Evolutionary conservation across 2,888 invertebrate species (phyloP).

Genomic region (Euzophera pinguis): DNA sequence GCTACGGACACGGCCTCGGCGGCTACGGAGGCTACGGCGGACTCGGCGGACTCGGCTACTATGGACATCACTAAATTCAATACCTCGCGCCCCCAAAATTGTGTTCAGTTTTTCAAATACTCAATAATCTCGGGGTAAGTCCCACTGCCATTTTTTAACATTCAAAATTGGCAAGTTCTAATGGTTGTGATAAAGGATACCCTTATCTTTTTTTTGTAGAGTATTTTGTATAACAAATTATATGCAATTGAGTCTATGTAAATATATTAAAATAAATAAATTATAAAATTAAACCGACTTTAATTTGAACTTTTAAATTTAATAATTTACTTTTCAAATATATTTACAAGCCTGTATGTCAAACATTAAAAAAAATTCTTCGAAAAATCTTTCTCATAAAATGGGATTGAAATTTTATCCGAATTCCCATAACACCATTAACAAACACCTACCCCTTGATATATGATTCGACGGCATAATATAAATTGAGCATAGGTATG

Average conservation of each 20-base stretch:
- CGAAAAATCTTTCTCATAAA: background rate
- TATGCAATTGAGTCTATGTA: conserved; percentile 43
- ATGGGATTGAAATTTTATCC: conserved; percentile 6
- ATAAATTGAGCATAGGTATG: conserved; percentile 8
- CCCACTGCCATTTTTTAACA: conserved; percentile 20
- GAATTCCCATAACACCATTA: conserved; percentile 10
- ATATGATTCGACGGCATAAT: conserved; percentile 11
- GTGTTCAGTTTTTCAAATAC: conserved; percentile 27
- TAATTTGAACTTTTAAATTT: no score
- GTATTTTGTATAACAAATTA: conserved; percentile 39
- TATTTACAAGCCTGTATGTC: no score
- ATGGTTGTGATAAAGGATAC: conserved; percentile 9
- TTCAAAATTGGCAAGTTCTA: background rate
- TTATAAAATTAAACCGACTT: conserved; percentile 8
- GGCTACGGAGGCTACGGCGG: conserved; percentile 30
- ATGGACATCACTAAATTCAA: conserved; percentile 44
- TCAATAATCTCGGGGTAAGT: conserved; percentile 22
- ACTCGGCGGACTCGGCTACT: conserved; percentile 27
- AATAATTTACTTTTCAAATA: no score
- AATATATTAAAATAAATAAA: conserved; percentile 45
- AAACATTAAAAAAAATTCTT: no score
- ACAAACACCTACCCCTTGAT: conserved; percentile 12
- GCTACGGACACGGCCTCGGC: conserved; percentile 37
- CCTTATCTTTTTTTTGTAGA: conserved; percentile 4
- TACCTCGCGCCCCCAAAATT: conserved; percentile 7